A percentile compares a stretch with the other conserved stretches of the same genome.
These are phyloP conservation scores for Isurus oxyrinchus DNA, from an alignment of 2,113 vertebrate species.

Conservation along the genomic window DNA sequence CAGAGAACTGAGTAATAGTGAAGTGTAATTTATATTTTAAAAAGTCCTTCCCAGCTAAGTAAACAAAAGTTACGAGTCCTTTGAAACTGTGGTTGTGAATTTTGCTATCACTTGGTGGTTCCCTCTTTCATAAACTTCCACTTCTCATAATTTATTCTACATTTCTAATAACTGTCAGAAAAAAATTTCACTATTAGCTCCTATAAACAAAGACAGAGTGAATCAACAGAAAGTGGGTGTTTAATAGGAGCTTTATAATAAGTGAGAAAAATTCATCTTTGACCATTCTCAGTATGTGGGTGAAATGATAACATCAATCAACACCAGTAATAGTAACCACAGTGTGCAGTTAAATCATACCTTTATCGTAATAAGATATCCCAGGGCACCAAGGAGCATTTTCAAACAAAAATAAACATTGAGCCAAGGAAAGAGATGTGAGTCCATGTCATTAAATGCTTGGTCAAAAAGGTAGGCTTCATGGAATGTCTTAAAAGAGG, in stretches of 20 bases:
- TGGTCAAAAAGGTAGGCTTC: not conserved
- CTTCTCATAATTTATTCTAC: not conserved
- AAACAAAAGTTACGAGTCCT: not conserved
- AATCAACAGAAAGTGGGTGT: constrained; percentile 6
- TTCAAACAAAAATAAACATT: not conserved
- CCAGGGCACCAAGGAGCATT: not conserved
- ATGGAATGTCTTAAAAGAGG: not conserved
- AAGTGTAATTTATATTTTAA: not conserved
- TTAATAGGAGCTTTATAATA: not conserved
- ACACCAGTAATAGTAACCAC: not conserved
- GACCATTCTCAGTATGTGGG: not conserved
- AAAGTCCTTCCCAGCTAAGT: not conserved
- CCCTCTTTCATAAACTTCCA: not conserved
- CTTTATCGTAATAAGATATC: not conserved
- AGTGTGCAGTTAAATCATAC: not conserved
- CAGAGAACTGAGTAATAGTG: not conserved
- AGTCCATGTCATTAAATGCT: not conserved
- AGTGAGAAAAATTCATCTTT: not conserved
- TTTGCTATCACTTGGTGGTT: not conserved
- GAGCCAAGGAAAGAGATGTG: not conserved
- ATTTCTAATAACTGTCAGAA: not conserved
- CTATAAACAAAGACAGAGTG: not conserved
- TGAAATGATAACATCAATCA: not conserved
- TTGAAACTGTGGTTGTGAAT: not conserved
- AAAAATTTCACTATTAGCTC: not conserved